These are phyloP conservation scores for Noturus placidus DNA, from an alignment of 2,113 vertebrate genomes.

Conservation along the genomic window DNA sequence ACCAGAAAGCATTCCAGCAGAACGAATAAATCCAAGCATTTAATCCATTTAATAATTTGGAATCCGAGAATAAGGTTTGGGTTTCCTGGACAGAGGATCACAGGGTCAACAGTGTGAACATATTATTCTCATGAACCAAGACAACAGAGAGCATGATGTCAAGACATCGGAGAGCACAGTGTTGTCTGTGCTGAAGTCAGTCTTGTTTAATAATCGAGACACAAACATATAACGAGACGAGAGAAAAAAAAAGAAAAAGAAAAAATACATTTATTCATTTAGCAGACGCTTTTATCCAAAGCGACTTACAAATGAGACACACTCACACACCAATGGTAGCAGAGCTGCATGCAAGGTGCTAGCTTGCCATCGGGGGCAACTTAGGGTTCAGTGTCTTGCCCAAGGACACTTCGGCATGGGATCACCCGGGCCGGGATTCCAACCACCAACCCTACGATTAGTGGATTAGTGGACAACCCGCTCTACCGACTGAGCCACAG, in stretches of 20 bases:
- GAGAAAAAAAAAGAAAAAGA: not conserved
- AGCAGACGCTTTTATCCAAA: too few relatives aligned
- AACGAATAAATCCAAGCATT: slow-evolving; percentile 15
- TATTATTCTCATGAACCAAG: not conserved
- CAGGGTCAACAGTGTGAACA: not conserved
- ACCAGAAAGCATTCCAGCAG: slow-evolving; percentile 29
- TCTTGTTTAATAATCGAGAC: slow-evolving; percentile 19
- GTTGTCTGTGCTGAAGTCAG: not conserved
- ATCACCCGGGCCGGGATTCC: too few relatives aligned
- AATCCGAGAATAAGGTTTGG: slow-evolving; percentile 5
- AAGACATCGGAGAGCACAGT: not conserved
- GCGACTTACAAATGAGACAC: too few relatives aligned
- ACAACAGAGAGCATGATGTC: slow-evolving; percentile 15
- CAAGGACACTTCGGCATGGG: too few relatives aligned
- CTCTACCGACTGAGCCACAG: too few relatives aligned
- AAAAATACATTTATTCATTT: too few relatives aligned
- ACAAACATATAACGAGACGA: not conserved
- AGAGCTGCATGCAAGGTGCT: too few relatives aligned
- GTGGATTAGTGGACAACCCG: too few relatives aligned
- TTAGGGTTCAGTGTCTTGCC: too few relatives aligned
- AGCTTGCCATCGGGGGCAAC: too few relatives aligned
- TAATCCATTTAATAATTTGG: slow-evolving; percentile 30
- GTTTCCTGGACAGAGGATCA: slow-evolving; percentile 5
- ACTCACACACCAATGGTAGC: too few relatives aligned
- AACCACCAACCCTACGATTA: too few relatives aligned